Conservation (phyloP, 1,140 invertebrate species). For the Lycorma delicatula region DNA sequence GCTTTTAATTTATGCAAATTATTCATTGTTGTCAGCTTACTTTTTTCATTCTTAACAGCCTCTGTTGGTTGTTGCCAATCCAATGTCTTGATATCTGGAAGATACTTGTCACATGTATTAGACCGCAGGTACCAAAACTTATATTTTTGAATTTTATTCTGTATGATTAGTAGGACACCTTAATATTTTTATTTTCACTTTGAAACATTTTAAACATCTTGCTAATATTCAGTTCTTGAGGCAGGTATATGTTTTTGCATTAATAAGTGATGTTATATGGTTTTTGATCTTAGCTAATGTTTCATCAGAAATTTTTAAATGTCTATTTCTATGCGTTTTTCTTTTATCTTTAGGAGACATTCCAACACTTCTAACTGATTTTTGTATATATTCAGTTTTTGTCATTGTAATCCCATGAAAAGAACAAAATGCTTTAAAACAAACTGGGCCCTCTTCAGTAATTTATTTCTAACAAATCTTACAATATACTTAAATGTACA, state of each 20-base stretch:
- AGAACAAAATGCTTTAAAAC: conserved; percentile 2
- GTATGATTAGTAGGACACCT: conserved; percentile 12
- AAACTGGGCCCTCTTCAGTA: not conserved
- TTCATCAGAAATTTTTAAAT: not conserved
- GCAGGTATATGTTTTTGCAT: conserved; percentile 19
- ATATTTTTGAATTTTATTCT: not conserved
- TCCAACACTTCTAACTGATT: not conserved
- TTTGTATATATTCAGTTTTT: not conserved
- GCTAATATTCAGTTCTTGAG: conserved; percentile 18
- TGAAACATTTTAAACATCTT: conserved; percentile 18
- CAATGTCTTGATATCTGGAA: too few relatives aligned
- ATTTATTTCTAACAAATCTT: not conserved
- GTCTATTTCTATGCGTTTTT: not conserved
- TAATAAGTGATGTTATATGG: conserved; percentile 7
- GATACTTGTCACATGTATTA: not conserved
- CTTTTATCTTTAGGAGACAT: not conserved
- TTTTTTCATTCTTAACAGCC: not conserved
- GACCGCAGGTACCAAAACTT: not conserved
- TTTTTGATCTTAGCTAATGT: conserved; percentile 2
- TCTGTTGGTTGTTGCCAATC: not conserved
- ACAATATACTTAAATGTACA: not conserved
- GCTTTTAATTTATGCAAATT: conserved; percentile 15
- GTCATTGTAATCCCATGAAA: not conserved
- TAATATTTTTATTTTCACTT: not conserved
- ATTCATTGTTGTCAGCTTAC: not conserved